phyloP scores from a whole-genome alignment of 1,140 invertebrate species.

The Lucilia cuprina region DNA sequence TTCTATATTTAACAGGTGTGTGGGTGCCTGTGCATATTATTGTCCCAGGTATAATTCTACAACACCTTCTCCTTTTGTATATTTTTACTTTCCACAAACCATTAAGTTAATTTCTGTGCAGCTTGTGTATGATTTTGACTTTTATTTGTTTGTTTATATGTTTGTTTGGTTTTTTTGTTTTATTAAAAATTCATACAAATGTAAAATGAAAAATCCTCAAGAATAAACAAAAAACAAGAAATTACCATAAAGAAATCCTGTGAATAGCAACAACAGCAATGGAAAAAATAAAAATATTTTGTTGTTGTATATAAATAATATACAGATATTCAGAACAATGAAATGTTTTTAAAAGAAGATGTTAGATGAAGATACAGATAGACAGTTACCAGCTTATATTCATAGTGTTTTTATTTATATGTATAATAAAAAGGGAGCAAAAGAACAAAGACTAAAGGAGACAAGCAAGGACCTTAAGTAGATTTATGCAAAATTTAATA shows the following conservation, averaged over 20 bases:
- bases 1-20: too few relatives aligned
- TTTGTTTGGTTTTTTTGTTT: not conserved
- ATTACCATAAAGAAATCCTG: slow-evolving; percentile 8
- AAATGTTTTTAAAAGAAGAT: not conserved
- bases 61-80: too few relatives aligned
- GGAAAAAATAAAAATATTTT: not conserved
- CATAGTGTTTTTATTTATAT: slow-evolving; percentile 4
- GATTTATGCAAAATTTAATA: slow-evolving; percentile 15
- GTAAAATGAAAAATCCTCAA: slow-evolving; percentile 17
- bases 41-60: too few relatives aligned
- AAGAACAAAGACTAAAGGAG: not conserved
- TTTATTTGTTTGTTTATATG: not conserved
- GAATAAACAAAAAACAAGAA: not conserved
- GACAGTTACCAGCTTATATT: not conserved
- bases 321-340: not conserved
- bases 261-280: not conserved
- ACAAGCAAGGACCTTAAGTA: not conserved
- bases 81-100: not conserved
- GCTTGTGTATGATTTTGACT: slow-evolving; percentile 3
- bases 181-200: slow-evolving; percentile 12
- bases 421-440: not conserved
- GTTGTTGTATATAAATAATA: not conserved
- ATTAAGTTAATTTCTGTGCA: not conserved
- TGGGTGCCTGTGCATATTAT: too few relatives aligned
- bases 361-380: not conserved